Conservation (phyloP, 2,797 vertebrate species). For the Myripristis murdjan region DNA sequence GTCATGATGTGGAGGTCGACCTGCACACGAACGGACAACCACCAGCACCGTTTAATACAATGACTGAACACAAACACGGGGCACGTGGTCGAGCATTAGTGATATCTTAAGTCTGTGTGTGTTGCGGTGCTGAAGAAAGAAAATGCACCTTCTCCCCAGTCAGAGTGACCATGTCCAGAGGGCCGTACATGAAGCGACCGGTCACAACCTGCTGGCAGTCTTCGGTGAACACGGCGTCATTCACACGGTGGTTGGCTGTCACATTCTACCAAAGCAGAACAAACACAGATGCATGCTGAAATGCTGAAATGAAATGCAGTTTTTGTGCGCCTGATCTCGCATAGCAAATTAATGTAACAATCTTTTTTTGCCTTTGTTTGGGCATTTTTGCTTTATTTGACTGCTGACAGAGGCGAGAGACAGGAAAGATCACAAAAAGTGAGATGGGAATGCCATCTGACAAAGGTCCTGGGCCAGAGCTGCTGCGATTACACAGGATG, state of each 20-base stretch:
- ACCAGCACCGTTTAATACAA: background rate
- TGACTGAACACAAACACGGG: background rate
- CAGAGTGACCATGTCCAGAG: constrained; percentile 98
- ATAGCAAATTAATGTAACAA: constrained; percentile 12
- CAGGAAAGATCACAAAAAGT: too few species aligned
- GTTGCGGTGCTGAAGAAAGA: background rate
- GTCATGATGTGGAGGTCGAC: constrained; percentile 99
- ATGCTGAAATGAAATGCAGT: background rate
- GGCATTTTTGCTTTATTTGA: too few species aligned
- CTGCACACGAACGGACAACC: constrained; percentile 72
- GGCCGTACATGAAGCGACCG: constrained; percentile 98
- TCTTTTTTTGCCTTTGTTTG: too few species aligned
- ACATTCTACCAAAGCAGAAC: constrained; percentile 88
- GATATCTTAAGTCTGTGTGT: background rate
- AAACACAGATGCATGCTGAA: background rate
- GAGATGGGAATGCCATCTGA: too few species aligned
- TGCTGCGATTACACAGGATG: background rate
- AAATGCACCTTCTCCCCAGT: constrained; percentile 94
- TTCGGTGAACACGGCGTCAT: constrained; percentile 93
- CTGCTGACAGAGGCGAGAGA: too few species aligned
- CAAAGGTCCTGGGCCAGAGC: too few species aligned
- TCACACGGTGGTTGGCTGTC: constrained; percentile 97
- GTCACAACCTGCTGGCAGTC: constrained; percentile 91
- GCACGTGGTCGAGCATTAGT: background rate
- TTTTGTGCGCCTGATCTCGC: background rate